These are phyloP conservation scores for Spodoptera littoralis DNA, from an alignment of 2,888 invertebrate genomes.

Conservation along the genomic window DNA sequence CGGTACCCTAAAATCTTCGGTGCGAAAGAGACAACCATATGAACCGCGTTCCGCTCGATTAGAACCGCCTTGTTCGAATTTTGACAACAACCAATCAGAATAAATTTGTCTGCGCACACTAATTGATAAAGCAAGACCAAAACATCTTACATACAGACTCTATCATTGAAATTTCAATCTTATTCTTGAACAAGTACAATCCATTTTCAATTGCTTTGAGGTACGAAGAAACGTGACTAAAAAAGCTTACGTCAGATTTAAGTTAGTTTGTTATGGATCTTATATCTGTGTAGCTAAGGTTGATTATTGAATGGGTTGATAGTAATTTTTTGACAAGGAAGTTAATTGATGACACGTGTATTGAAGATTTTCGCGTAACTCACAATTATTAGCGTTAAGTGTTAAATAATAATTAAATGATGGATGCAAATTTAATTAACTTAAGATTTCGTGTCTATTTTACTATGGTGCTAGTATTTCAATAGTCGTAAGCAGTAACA, in stretches of 20 bases:
- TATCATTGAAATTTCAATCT: constrained; percentile 18
- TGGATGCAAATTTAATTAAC: no score
- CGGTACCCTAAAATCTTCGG: constrained; percentile 53
- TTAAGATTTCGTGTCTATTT: no score
- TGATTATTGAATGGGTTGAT: constrained; percentile 5
- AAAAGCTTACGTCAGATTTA: constrained; percentile 26
- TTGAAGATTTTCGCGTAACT: no score
- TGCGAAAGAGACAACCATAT: constrained; percentile 74
- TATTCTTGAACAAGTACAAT: accelerated
- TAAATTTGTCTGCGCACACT: constrained; percentile 56
- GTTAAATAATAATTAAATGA: no score
- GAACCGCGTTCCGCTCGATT: constrained; percentile 73
- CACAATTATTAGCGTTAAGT: no score
- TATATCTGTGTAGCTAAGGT: neutral
- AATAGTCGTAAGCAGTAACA: no score
- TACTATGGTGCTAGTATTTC: no score
- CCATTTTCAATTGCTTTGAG: constrained; percentile 1
- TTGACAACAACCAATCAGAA: constrained; percentile 82
- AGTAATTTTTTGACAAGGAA: no score
- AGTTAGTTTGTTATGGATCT: constrained; percentile 7
- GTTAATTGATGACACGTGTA: constrained; percentile 41
- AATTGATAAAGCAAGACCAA: constrained; percentile 53
- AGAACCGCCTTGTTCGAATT: constrained; percentile 80
- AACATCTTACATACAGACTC: constrained; percentile 25
- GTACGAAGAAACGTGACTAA: neutral